Evolutionary conservation across 2,113 vertebrate species (phyloP).

Genomic region (Mesitornis unicolor): DNA sequence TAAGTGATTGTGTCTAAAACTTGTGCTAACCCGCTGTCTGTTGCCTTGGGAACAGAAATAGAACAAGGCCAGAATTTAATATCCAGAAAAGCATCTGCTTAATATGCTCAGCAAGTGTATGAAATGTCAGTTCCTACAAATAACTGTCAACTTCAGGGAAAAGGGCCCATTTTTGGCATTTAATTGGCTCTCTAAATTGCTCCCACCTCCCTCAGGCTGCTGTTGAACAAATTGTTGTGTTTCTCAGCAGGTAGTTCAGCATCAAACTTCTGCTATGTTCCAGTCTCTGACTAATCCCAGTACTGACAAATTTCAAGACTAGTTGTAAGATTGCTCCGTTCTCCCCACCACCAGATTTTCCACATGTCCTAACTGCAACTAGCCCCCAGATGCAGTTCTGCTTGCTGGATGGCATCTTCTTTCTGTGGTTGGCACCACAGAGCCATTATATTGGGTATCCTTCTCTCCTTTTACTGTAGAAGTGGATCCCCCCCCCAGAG

Average conservation of each 20-base stretch:
- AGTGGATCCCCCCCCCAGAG: background rate
- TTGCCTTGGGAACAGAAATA: background rate
- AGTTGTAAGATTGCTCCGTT: background rate
- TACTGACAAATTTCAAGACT: background rate
- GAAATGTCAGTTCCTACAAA: background rate
- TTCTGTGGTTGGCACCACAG: background rate
- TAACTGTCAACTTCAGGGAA: background rate
- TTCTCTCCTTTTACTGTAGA: background rate
- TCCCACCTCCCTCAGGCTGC: background rate
- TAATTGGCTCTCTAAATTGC: background rate
- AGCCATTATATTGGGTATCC: background rate
- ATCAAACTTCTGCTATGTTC: background rate
- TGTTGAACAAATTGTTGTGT: background rate
- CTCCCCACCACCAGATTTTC: rapidly evolving
- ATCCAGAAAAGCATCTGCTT: background rate
- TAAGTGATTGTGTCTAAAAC: background rate
- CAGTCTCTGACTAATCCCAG: background rate
- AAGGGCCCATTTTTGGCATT: rapidly evolving
- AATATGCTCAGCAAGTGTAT: rapidly evolving
- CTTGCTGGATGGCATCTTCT: background rate
- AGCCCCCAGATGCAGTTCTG: background rate
- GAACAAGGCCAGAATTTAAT: background rate
- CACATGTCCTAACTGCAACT: rapidly evolving
- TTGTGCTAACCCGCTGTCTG: no score
- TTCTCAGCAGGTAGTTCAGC: background rate